These are phyloP conservation scores for Epirrhoe alternata DNA, from an alignment of 2,888 invertebrate species.

Conservation along the genomic window DNA sequence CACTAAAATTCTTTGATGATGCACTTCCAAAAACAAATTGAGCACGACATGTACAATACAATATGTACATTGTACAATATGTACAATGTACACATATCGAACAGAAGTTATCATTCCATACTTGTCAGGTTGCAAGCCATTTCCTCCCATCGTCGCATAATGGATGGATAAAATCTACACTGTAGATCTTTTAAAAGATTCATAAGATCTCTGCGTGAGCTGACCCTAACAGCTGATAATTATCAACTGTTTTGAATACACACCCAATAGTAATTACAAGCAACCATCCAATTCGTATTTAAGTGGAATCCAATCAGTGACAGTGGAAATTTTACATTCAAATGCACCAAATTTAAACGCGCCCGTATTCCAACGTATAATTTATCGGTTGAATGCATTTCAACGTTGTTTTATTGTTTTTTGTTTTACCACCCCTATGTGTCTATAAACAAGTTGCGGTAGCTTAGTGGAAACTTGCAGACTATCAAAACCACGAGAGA, in stretches of 20 bases:
- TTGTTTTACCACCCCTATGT: background rate
- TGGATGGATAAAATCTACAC: too few relatives aligned
- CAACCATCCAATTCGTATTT: background rate
- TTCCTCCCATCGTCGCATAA: too few relatives aligned
- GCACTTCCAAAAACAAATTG: too few relatives aligned
- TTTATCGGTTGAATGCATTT: background rate
- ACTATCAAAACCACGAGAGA: background rate
- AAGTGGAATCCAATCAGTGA: constrained; percentile 1
- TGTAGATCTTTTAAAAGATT: too few relatives aligned
- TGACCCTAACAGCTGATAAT: background rate
- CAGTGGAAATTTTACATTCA: background rate
- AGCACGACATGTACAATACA: too few relatives aligned
- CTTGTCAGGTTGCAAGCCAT: too few relatives aligned
- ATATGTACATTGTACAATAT: too few relatives aligned
- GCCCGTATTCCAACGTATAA: background rate
- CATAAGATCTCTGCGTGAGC: too few relatives aligned
- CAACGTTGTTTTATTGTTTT: background rate
- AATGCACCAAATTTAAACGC: background rate
- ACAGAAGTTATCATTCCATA: too few relatives aligned
- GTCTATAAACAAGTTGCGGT: background rate
- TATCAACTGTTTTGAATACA: background rate
- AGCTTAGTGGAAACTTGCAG: too few relatives aligned
- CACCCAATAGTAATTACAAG: background rate
- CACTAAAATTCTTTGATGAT: too few relatives aligned
- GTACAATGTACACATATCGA: too few relatives aligned